Evolutionary conservation across 2,113 vertebrate species (phyloP).

Genomic region (Bombycilla garrulus): DNA sequence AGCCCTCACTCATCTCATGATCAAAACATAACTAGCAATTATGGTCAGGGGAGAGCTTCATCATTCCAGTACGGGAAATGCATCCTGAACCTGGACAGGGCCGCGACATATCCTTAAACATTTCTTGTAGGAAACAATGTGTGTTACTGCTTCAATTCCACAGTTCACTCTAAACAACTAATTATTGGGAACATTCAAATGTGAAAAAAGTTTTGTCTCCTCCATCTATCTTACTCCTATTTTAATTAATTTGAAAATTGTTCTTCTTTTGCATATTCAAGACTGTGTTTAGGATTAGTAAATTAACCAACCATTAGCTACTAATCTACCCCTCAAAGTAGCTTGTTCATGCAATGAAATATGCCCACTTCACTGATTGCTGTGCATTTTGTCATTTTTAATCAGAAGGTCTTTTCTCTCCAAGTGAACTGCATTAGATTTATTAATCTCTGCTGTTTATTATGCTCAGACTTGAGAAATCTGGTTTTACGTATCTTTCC

Average conservation of each 20-base stretch:
- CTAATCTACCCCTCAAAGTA: background rate
- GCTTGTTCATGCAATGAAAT: background rate
- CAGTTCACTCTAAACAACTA: background rate
- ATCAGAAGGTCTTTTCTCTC: background rate
- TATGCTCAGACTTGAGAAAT: background rate
- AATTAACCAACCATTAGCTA: background rate
- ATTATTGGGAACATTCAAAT: background rate
- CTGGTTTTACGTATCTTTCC: background rate
- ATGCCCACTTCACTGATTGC: background rate
- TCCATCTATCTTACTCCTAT: background rate
- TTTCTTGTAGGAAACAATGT: background rate
- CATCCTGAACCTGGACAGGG: background rate
- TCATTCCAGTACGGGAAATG: background rate
- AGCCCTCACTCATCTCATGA: background rate
- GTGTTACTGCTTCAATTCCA: background rate
- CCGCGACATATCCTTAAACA: background rate
- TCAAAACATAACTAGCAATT: constrained; percentile 3
- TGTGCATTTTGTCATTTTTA: background rate
- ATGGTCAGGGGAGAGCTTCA: background rate
- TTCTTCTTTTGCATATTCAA: background rate
- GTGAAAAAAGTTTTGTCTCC: background rate
- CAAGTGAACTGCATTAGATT: background rate
- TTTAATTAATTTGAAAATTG: background rate
- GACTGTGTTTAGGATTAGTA: background rate
- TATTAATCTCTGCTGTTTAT: background rate